Conservation (phyloP, 2,113 vertebrate species). For the Gallinago jamesoni region DNA sequence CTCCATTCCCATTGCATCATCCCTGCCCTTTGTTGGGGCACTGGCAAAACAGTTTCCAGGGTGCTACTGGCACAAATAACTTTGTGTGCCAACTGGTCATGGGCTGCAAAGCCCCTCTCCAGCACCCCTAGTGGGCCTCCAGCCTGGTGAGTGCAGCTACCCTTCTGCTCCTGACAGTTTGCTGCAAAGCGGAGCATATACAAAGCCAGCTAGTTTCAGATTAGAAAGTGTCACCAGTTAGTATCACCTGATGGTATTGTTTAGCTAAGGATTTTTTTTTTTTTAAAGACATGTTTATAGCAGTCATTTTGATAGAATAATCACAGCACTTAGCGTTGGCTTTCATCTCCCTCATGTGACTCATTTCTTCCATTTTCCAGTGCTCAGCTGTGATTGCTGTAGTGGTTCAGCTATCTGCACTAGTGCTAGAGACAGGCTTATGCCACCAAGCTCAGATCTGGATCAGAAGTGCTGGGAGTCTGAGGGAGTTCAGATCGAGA, state of each 20-base stretch:
- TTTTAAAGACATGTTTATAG: slow-evolving; percentile 17
- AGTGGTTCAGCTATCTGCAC: slow-evolving; percentile 32
- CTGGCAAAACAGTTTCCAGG: not conserved
- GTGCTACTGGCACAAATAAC: not conserved
- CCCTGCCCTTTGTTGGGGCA: not conserved
- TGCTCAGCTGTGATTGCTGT: not conserved
- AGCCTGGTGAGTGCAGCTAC: fast-evolving
- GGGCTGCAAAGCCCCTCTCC: not conserved
- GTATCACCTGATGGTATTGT: slow-evolving; percentile 36
- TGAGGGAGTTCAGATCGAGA: not conserved
- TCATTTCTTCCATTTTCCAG: slow-evolving; percentile 38
- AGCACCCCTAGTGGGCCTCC: fast-evolving
- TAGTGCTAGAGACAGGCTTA: not conserved
- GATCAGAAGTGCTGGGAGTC: not conserved
- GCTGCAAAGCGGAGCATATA: not conserved
- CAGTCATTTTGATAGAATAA: slow-evolving; percentile 31
- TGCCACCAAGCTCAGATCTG: not conserved
- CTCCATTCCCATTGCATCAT: fast-evolving
- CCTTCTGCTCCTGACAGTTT: not conserved
- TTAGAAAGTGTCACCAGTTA: slow-evolving; percentile 46
- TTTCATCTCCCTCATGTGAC: slow-evolving; percentile 65
- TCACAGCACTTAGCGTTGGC: slow-evolving; percentile 35
- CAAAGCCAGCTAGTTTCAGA: slow-evolving; percentile 1
- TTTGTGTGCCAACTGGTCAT: not conserved
- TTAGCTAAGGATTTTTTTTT: not conserved